phyloP scores from a whole-genome alignment of 30 jellyfish, hydroid and myxozoan genomes.

The Turritopsis rubra region DNA sequence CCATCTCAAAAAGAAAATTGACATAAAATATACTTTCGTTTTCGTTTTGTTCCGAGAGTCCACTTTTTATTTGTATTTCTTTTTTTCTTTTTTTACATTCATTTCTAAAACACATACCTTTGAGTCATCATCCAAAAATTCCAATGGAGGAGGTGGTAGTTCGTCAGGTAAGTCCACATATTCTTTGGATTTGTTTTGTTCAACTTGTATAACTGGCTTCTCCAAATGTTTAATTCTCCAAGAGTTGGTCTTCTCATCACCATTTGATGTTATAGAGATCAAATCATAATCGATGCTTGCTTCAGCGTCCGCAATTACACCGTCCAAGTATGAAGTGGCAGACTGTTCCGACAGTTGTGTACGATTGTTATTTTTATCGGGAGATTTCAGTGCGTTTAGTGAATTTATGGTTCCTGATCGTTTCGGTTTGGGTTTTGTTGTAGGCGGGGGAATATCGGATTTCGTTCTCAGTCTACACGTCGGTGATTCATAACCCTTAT shows the following conservation, averaged over 20 bases:
- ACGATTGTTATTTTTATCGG: slow-evolving; percentile 13
- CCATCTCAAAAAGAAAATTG: too few relatives aligned
- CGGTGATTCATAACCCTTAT: slow-evolving; percentile 16
- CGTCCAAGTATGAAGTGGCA: slow-evolving; percentile 53
- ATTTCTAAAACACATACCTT: neutral
- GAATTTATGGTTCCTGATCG: neutral
- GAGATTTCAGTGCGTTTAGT: neutral
- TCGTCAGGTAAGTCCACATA: neutral
- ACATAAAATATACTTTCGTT: too few relatives aligned
- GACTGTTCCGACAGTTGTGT: slow-evolving; percentile 27
- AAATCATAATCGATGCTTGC: slow-evolving; percentile 52
- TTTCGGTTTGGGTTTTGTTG: slow-evolving; percentile 79
- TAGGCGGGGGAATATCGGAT: slow-evolving; percentile 55
- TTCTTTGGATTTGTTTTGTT: neutral
- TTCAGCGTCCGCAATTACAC: slow-evolving; percentile 63
- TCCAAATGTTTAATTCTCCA: neutral
- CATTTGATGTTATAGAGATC: slow-evolving; percentile 24
- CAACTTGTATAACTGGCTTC: neutral
- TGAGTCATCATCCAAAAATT: slow-evolving; percentile 11
- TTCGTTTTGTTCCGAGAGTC: too few relatives aligned
- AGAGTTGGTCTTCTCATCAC: neutral
- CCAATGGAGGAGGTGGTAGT: slow-evolving; percentile 63
- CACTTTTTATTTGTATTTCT: too few relatives aligned
- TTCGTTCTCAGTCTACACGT: slow-evolving; percentile 11
- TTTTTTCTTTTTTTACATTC: too few relatives aligned